Percentiles rank a stretch among this genome's conserved stretches.
phyloP scores from a whole-genome alignment of 2,113 vertebrate genomes.

The Crotophaga sulcirostris region DNA sequence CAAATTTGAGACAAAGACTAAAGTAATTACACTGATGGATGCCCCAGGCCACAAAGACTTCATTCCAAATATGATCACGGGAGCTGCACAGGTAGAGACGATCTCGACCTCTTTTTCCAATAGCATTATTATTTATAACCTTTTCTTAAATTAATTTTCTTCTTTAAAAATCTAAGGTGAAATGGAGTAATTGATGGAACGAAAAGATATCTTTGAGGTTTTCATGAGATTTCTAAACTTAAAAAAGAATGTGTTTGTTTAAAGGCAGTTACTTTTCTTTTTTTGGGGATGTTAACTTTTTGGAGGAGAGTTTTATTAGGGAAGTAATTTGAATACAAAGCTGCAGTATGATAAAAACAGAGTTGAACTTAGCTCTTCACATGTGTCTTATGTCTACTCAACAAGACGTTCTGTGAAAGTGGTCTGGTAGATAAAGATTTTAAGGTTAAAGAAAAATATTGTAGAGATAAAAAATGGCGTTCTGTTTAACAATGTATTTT shows the following conservation, averaged over 20 bases:
- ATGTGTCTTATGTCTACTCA: background rate
- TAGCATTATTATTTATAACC: background rate
- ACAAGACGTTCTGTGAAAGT: background rate
- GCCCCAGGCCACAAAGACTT: conserved; percentile 98
- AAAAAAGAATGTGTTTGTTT: background rate
- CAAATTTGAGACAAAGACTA: conserved; percentile 94
- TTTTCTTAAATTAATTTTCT: background rate
- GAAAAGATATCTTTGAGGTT: background rate
- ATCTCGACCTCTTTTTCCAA: background rate
- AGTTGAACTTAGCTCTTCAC: background rate
- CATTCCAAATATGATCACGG: conserved; percentile 99
- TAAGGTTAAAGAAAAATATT: background rate
- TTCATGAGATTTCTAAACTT: background rate
- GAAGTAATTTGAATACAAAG: background rate
- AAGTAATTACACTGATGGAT: conserved; percentile 97
- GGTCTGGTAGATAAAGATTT: background rate
- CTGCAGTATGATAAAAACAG: background rate
- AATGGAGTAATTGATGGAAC: background rate
- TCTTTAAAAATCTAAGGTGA: background rate
- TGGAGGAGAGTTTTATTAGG: background rate
- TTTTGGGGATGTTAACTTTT: background rate
- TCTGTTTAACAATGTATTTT: background rate
- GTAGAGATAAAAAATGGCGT: background rate
- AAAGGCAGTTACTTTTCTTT: background rate
- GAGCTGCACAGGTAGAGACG: conserved; percentile 92